Evolutionary conservation across 2,797 vertebrate species (phyloP).

Genomic region (Labeo calbasu): DNA sequence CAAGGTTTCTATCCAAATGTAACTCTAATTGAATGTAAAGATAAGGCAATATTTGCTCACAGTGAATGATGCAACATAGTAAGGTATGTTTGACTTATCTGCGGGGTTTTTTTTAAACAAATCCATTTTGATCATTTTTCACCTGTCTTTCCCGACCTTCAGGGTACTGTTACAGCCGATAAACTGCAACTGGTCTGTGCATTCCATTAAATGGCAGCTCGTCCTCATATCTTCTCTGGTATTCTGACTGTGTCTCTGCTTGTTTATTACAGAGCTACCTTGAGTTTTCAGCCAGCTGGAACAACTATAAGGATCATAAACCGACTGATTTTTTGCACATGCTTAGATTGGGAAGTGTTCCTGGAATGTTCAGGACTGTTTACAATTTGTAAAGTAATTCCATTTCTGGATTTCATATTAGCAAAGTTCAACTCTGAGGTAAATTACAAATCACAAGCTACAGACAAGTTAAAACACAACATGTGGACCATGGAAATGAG

Average conservation of each 20-base stretch:
- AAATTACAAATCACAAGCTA: background rate
- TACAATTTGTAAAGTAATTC: background rate
- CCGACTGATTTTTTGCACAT: background rate
- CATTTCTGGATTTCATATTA: conserved; percentile 17
- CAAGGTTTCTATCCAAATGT: background rate
- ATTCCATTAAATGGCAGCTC: conserved; percentile 56
- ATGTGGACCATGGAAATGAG: background rate
- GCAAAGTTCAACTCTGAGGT: background rate
- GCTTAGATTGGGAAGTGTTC: conserved; percentile 1
- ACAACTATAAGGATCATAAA: conserved; percentile 37
- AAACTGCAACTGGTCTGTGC: conserved; percentile 16
- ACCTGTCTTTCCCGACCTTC: background rate
- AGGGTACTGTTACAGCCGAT: conserved; percentile 39
- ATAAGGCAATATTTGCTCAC: background rate
- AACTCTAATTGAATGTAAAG: background rate
- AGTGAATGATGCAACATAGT: background rate
- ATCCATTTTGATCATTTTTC: background rate
- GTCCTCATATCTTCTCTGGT: conserved; percentile 47
- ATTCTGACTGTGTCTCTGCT: conserved; percentile 67
- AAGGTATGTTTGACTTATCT: background rate
- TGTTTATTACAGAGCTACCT: conserved; percentile 53
- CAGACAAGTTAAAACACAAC: background rate
- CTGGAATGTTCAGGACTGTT: conserved; percentile 19
- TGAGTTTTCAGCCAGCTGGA: conserved; percentile 30
- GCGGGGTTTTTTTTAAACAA: background rate